phyloP scores from a whole-genome alignment of 2,113 vertebrate species.

The Diphyllodes magnificus region DNA sequence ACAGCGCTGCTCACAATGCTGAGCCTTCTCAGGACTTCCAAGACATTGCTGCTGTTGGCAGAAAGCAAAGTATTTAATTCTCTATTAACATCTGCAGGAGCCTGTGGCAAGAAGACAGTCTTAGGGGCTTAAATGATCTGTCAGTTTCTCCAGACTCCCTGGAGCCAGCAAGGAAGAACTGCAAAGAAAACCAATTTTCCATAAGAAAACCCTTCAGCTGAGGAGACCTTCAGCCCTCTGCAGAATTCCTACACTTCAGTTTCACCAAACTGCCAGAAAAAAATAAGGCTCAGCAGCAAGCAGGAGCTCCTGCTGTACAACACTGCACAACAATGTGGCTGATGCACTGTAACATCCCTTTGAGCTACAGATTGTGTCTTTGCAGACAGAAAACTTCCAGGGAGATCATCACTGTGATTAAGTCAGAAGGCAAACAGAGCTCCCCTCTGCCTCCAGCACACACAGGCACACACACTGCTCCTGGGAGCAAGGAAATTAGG shows the following conservation, averaged over 20 bases:
- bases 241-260: not conserved
- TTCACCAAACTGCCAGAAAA: not conserved
- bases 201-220: not conserved
- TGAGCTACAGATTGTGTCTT: not conserved
- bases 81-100: not conserved
- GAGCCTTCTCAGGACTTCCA: not conserved
- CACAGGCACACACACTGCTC: fast-evolving
- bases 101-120: not conserved
- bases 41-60: not conserved
- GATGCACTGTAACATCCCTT: not conserved
- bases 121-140: not conserved
- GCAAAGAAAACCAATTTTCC: not conserved
- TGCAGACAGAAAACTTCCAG: not conserved
- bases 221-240: not conserved
- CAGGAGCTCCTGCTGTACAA: not conserved
- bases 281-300: not conserved
- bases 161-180: not conserved
- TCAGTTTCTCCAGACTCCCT: not conserved
- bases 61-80: not conserved
- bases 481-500: not conserved
- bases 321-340: not conserved
- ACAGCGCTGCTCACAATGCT: not conserved
- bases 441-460: not conserved
- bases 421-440: not conserved
- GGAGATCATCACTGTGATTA: not conserved